These are phyloP conservation scores for Vanessa tameamea DNA, from an alignment of 1,140 invertebrate genomes.

Conservation along the genomic window DNA sequence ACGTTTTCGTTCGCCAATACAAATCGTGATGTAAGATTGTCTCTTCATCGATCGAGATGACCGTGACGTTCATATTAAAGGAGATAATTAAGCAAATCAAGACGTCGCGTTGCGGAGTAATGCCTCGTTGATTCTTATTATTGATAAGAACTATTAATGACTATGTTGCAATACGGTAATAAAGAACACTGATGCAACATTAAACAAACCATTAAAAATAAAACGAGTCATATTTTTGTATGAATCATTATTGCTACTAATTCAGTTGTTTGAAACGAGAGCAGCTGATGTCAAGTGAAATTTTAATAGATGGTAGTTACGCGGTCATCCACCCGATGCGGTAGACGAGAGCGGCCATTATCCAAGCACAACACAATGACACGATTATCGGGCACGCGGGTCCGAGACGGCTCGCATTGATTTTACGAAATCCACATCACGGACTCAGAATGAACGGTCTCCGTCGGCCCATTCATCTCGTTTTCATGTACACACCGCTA, in stretches of 20 bases:
- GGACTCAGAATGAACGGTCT: constrained; percentile 72
- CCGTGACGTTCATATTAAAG: constrained; percentile 12
- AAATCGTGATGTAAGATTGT: constrained; percentile 44
- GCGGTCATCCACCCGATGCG: constrained; percentile 57
- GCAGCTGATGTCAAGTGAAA: constrained; percentile 58
- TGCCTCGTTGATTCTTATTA: neutral
- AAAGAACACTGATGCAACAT: neutral
- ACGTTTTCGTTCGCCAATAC: constrained; percentile 64
- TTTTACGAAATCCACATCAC: constrained; percentile 79
- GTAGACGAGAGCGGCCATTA: constrained; percentile 61
- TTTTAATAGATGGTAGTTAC: constrained; percentile 65
- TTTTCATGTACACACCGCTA: constrained; percentile 78
- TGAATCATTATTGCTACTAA: constrained; percentile 10
- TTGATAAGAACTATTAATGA: neutral
- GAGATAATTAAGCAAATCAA: constrained; percentile 11
- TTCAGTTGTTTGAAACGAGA: constrained; percentile 30
- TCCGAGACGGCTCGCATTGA: constrained; percentile 73
- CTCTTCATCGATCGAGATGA: constrained; percentile 1
- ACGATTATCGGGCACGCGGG: constrained; percentile 66
- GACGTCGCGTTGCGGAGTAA: neutral
- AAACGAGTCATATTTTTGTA: neutral
- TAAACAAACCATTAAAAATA: constrained; percentile 1
- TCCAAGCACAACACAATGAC: constrained; percentile 70
- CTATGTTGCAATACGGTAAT: neutral
- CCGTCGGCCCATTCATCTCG: constrained; percentile 78